Conservation (phyloP, 2,888 invertebrate genomes). For the Zaprionus bogoriensis region DNA sequence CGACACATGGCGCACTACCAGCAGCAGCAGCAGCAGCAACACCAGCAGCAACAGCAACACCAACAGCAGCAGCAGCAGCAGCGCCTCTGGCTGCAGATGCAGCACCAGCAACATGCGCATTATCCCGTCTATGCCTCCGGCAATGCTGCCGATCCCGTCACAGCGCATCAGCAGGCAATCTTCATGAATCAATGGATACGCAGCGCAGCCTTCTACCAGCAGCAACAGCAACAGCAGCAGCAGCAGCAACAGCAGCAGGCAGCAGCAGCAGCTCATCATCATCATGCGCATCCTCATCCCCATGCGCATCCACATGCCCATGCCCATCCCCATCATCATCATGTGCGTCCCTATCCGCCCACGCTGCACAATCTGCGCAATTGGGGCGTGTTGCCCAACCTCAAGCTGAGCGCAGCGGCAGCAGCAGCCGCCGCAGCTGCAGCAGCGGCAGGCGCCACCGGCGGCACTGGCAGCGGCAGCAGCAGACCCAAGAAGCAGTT, state of each 20-base stretch:
- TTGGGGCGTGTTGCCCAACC: constrained; percentile 84
- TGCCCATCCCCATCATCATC: constrained; percentile 52
- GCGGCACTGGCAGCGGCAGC: constrained; percentile 82
- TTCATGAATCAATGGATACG: constrained; percentile 90
- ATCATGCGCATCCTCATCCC: constrained; percentile 76
- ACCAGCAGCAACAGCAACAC: constrained; percentile 59
- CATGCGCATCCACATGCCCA: constrained; percentile 82
- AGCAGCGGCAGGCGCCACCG: constrained; percentile 69
- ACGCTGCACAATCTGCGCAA: constrained; percentile 83
- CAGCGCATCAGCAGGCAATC: constrained; percentile 84
- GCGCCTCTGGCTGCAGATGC: constrained; percentile 55
- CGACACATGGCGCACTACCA: constrained; percentile 69
- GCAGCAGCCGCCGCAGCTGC: constrained; percentile 27
- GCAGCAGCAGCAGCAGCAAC: constrained; percentile 49
- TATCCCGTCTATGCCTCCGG: constrained; percentile 63
- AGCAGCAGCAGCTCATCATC: constrained; percentile 80
- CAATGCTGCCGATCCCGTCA: constrained; percentile 84
- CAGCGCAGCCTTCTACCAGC: constrained; percentile 87
- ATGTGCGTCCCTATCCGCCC: constrained; percentile 74
- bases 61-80: constrained; percentile 69
- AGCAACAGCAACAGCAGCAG: constrained; percentile 77
- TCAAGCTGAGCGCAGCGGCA: constrained; percentile 84
- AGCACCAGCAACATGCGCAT: constrained; percentile 74
- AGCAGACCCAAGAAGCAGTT: constrained; percentile 92
- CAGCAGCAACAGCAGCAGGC: constrained; percentile 43